Evolutionary conservation across 2,888 invertebrate genomes (phyloP).

Genomic region (Onthophagus sagittarius): DNA sequence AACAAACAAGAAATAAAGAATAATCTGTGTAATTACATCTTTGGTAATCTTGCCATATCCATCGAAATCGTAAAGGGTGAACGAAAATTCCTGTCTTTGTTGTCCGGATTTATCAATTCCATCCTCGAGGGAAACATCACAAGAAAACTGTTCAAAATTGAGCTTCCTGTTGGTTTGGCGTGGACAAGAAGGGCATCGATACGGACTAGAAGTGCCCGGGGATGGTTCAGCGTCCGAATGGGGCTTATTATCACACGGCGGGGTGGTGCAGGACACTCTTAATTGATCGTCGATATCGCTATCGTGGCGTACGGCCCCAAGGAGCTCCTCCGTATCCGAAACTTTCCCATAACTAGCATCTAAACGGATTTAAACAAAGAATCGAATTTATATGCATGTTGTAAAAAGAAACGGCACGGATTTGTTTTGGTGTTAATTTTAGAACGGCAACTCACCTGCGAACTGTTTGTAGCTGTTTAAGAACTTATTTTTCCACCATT

Average conservation of each 20-base stretch:
- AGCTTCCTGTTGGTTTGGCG: conserved; percentile 29
- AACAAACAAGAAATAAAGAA: too few relatives aligned
- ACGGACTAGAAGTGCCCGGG: conserved; percentile 10
- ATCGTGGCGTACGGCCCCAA: conserved; percentile 48
- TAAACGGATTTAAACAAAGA: conserved; percentile 10
- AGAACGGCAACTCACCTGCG: conserved; percentile 54
- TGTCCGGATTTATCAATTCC: conserved; percentile 57
- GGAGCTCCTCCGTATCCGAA: conserved; percentile 66
- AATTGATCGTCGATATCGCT: conserved; percentile 31
- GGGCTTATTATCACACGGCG: conserved; percentile 24
- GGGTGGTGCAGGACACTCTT: conserved; percentile 31
- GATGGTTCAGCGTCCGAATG: background rate
- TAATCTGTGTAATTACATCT: conserved; percentile 58
- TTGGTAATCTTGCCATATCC: conserved; percentile 91
- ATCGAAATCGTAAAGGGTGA: conserved; percentile 87
- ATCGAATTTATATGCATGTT: background rate
- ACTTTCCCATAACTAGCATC: conserved; percentile 35
- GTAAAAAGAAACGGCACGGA: background rate
- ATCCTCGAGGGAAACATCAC: conserved; percentile 81
- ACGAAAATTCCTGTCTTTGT: conserved; percentile 64
- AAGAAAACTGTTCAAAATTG: conserved; percentile 69
- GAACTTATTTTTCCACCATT: conserved; percentile 74
- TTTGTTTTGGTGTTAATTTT: conserved; percentile 21
- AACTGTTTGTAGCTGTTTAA: conserved; percentile 72
- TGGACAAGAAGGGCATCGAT: conserved; percentile 20